Conservation (phyloP, 2,888 invertebrate genomes). For the Cheilosia grossa region DNA sequence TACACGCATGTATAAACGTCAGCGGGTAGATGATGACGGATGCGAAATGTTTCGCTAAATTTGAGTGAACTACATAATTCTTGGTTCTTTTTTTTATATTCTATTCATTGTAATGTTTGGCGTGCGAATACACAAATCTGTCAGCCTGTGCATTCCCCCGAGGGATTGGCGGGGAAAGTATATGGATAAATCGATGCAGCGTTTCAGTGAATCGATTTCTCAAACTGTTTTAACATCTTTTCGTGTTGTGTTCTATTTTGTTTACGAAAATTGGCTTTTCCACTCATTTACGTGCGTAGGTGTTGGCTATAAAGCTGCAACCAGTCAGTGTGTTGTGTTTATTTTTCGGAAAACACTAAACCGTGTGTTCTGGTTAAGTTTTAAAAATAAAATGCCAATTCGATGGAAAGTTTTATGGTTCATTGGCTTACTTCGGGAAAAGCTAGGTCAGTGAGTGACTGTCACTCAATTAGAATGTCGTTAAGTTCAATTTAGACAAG, state of each 20-base stretch:
- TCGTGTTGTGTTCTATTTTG: neutral
- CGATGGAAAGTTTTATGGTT: neutral
- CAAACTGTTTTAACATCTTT: neutral
- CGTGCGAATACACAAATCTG: slow-evolving; percentile 14
- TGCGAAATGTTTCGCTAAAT: slow-evolving; percentile 6
- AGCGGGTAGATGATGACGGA: neutral
- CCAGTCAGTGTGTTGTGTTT: neutral
- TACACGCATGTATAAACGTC: neutral
- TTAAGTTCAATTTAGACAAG: slow-evolving; percentile 1
- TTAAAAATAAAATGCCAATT: neutral
- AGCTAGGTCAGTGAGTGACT: slow-evolving; percentile 6
- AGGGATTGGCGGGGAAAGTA: neutral
- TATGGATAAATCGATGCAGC: neutral
- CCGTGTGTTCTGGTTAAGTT: neutral
- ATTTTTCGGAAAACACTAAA: neutral
- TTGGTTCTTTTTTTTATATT: neutral
- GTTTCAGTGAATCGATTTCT: slow-evolving; percentile 5
- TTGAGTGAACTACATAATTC: slow-evolving; percentile 1
- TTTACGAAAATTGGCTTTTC: neutral
- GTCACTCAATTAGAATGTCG: slow-evolving; percentile 7
- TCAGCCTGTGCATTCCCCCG: neutral
- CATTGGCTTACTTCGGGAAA: slow-evolving; percentile 9
- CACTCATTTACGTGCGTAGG: neutral
- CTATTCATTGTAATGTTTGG: slow-evolving; percentile 1
- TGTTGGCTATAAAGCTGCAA: neutral